Conservation (phyloP, 2,797 vertebrate genomes). For the Eulemur mongoz region DNA sequence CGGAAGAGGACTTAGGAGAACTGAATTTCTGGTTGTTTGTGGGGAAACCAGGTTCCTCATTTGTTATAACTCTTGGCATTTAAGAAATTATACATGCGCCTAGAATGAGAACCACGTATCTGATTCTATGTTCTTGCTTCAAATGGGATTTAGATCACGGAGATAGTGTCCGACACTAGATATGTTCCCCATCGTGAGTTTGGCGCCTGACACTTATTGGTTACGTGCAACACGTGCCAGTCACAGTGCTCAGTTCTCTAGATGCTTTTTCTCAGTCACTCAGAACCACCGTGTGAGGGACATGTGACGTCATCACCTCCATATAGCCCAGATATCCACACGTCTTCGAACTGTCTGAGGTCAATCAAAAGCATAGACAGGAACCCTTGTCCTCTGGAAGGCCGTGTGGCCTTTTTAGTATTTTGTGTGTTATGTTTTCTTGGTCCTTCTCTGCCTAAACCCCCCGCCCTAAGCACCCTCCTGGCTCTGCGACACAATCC, state of each 20-base stretch:
- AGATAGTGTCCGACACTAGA: no score
- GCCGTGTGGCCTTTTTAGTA: background rate
- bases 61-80: background rate
- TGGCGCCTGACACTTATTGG: rapidly evolving
- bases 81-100: rapidly evolving
- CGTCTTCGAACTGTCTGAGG: rapidly evolving
- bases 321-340: rapidly evolving
- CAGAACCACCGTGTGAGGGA: rapidly evolving
- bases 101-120: rapidly evolving
- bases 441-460: background rate
- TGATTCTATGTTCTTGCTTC: background rate
- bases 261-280: background rate
- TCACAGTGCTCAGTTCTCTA: rapidly evolving
- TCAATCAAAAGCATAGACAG: no score
- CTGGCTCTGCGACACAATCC: rapidly evolving
- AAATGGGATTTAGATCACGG: rapidly evolving
- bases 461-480: rapidly evolving
- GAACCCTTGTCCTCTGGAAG: background rate
- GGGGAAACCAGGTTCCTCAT: background rate
- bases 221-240: rapidly evolving
- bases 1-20: no score
- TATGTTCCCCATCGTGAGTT: background rate
- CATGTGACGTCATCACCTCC: background rate
- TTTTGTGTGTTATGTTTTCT: background rate
- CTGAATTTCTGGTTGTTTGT: background rate